Evolutionary conservation across 2,888 invertebrate species (phyloP), one percentile per base, ranked within the genome.

Genomic region (Drosophila putrida): DNA sequence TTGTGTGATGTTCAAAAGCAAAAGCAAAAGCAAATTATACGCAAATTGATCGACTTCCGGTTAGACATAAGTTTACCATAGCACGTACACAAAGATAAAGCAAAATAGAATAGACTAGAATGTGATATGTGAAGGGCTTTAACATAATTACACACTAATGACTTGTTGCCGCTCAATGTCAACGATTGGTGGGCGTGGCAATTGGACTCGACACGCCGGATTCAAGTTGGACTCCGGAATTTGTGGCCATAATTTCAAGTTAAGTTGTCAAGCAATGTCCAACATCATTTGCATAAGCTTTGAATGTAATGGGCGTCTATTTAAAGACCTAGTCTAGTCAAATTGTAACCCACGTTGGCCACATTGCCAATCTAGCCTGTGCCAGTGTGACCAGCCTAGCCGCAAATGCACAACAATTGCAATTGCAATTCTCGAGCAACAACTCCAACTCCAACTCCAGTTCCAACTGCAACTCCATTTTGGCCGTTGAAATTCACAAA

Each of bases 141-240:
- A 88, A 78, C 80, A 88, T 85, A 88, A 88, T 85, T 82, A 76
- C 76, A 72, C 76, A 72, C 73, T 88, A 88, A 88, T 82, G 84
- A 80, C 88, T 80, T 88, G 82, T 73, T 85, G 85, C 83, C 83
- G 63, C 55, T 54, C 71, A 59, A 59, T 69, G 70, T 49, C 60
- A 63, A 51, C 55, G 43, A 31, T 6, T 39, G 35, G 35, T 10
- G 25, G 33, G 49, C 39, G 44, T 15, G 62, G 49, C 49, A 66
- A 63, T 53, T 64, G 43, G 46, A 49, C 31, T 15, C 15, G 15
- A 6, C 11, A 10, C 8, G 10, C 15, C 47, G 20, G 49, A 49
- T 33, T 49, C 47, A 13, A 46, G 8, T 15, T 6, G 53, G 46
- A 39, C 39, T 61, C 75, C 67, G 79, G 78, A 74, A 67, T 67